These are phyloP conservation scores for Brachyhypopomus occidentalis DNA, from an alignment of 2,113 vertebrate species.

Conservation along the genomic window DNA sequence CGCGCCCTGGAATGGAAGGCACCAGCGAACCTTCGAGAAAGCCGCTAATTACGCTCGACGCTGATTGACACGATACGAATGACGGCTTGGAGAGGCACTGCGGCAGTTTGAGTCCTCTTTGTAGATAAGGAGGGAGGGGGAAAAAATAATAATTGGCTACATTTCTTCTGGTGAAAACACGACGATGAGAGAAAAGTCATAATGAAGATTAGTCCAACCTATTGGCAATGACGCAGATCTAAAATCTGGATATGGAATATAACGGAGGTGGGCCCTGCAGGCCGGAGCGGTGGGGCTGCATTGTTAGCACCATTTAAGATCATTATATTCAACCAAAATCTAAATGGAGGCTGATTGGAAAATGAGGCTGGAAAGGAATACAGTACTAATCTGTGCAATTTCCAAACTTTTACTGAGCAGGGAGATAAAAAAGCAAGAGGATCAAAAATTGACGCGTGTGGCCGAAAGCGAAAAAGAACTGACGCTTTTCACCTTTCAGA, in stretches of 20 bases:
- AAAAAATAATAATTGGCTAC: slow-evolving; percentile 16
- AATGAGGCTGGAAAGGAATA: not conserved
- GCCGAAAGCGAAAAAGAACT: not conserved
- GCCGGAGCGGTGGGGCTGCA: not conserved
- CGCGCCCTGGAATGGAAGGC: not conserved
- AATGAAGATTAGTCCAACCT: slow-evolving; percentile 35
- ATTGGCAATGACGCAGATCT: slow-evolving; percentile 22
- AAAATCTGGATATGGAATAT: slow-evolving; percentile 9
- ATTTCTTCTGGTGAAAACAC: slow-evolving; percentile 20
- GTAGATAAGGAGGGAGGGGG: not conserved
- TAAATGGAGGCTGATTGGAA: not conserved
- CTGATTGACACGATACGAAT: not conserved
- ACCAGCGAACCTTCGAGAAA: slow-evolving; percentile 10
- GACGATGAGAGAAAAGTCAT: slow-evolving; percentile 20
- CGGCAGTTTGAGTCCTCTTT: not conserved
- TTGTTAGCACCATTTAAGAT: slow-evolving; percentile 9
- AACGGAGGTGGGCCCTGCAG: slow-evolving; percentile 22
- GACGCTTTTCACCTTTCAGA: not conserved
- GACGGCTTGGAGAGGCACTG: not conserved
- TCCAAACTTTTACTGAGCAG: not conserved
- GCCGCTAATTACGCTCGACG: not conserved
- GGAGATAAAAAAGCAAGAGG: not conserved
- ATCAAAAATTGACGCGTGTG: not conserved
- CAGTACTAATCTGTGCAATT: slow-evolving; percentile 7
- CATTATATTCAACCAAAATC: slow-evolving; percentile 5